These are phyloP conservation scores for Periophthalmus modestus DNA, from an alignment of 2,113 vertebrate genomes.

Conservation along the genomic window DNA sequence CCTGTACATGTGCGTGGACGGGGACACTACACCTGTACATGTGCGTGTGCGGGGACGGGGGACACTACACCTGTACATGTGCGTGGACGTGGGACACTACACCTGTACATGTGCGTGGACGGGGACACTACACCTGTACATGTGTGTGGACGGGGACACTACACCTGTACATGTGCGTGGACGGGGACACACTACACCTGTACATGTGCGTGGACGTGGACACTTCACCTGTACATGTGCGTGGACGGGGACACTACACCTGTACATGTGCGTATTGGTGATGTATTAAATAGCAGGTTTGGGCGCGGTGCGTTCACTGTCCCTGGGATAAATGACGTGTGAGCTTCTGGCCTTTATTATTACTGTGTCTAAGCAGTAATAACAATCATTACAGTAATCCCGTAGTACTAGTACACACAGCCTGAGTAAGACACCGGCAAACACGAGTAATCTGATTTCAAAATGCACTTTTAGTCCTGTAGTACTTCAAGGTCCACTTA, in stretches of 20 bases:
- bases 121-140: too few relatives aligned
- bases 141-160: background rate
- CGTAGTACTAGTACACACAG: background rate
- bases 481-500: background rate
- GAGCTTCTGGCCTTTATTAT: background rate
- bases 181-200: too few relatives aligned
- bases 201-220: too few relatives aligned
- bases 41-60: too few relatives aligned
- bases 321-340: conserved; percentile 2
- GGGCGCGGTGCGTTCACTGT: conserved; percentile 4
- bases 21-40: too few relatives aligned
- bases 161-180: background rate
- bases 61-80: background rate
- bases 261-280: background rate
- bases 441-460: background rate
- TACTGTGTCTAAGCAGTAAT: background rate
- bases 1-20: too few relatives aligned
- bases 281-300: background rate
- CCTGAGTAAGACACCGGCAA: background rate
- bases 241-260: background rate
- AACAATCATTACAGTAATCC: background rate
- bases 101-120: too few relatives aligned
- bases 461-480: background rate
- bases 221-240: too few relatives aligned
- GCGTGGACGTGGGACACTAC: background rate